Percentiles rank a stretch among this genome's conserved stretches.
phyloP scores from a whole-genome alignment of 1,140 invertebrate genomes.

The Bombus vancouverensis region DNA sequence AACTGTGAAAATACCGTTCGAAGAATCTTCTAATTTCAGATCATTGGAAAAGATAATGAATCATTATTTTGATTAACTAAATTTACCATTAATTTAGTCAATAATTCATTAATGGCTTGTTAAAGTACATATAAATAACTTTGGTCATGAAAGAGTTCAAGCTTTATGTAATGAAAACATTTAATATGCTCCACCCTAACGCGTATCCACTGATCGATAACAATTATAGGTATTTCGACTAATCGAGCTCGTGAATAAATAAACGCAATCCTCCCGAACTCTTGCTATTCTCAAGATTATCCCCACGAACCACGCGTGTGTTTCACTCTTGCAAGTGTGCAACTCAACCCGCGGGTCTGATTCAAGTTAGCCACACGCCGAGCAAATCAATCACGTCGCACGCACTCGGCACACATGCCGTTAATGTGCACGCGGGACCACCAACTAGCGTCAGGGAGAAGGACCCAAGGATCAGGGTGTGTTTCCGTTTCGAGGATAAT shows the following conservation, averaged over 20 bases:
- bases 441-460: slow-evolving; percentile 55
- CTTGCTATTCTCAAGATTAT: slow-evolving; percentile 20
- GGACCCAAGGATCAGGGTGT: slow-evolving; percentile 70
- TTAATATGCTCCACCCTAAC: not conserved
- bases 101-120: too few species aligned
- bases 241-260: not conserved
- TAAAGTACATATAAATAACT: too few species aligned
- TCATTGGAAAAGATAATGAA: too few species aligned
- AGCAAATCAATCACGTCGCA: slow-evolving; percentile 79
- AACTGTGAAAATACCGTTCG: too few species aligned
- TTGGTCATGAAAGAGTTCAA: too few species aligned
- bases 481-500: slow-evolving; percentile 75
- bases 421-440: slow-evolving; percentile 76
- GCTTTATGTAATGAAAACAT: not conserved
- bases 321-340: not conserved
- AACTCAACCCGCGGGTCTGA: slow-evolving; percentile 55
- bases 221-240: too few species aligned
- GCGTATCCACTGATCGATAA: not conserved
- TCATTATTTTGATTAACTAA: too few species aligned
- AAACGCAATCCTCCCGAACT: not conserved
- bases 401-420: slow-evolving; percentile 78
- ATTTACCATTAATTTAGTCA: too few species aligned
- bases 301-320: not conserved
- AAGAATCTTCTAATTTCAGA: too few species aligned
- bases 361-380: slow-evolving; percentile 75